These are phyloP conservation scores for Theropithecus gelada DNA, from an alignment of 2,113 vertebrate species.

Conservation along the genomic window DNA sequence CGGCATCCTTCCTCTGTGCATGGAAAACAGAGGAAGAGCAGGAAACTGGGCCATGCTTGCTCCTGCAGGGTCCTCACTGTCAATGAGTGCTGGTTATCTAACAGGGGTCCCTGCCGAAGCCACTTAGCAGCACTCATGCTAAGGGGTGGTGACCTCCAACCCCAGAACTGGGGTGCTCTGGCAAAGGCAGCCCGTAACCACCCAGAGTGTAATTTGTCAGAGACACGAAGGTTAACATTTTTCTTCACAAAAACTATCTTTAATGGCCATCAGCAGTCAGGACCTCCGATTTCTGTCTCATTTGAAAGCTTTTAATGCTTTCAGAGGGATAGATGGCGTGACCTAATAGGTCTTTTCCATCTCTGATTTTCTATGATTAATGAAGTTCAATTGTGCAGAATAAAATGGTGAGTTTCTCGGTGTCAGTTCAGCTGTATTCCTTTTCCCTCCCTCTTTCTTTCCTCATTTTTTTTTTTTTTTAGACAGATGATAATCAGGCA, in stretches of 20 bases:
- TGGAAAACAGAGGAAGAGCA: background rate
- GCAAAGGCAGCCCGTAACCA: conserved; percentile 66
- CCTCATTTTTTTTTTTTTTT: conserved; percentile 44
- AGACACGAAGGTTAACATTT: conserved; percentile 79
- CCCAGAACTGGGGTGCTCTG: conserved; percentile 41
- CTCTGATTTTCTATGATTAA: conserved; percentile 82
- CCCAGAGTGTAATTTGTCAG: conserved; percentile 79
- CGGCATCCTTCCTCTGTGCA: background rate
- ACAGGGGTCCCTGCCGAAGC: conserved; percentile 55
- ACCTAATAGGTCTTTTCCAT: conserved; percentile 79
- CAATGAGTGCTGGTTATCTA: conserved; percentile 34
- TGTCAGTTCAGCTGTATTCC: conserved; percentile 67
- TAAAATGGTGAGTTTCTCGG: conserved; percentile 76
- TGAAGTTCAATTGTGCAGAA: conserved; percentile 83
- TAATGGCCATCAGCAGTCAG: conserved; percentile 82
- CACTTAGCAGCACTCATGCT: conserved; percentile 65
- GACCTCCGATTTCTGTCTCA: conserved; percentile 81
- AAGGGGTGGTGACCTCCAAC: conserved; percentile 67
- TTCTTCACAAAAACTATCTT: conserved; percentile 79
- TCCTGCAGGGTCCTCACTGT: background rate
- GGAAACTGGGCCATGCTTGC: background rate
- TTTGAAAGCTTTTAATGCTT: conserved; percentile 83
- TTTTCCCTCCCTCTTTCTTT: conserved; percentile 63
- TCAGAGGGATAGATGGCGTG: conserved; percentile 78
- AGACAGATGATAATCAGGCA: conserved; percentile 74